Evolutionary conservation across 2,888 invertebrate species (phyloP).

Genomic region (Cantharis lateralis): DNA sequence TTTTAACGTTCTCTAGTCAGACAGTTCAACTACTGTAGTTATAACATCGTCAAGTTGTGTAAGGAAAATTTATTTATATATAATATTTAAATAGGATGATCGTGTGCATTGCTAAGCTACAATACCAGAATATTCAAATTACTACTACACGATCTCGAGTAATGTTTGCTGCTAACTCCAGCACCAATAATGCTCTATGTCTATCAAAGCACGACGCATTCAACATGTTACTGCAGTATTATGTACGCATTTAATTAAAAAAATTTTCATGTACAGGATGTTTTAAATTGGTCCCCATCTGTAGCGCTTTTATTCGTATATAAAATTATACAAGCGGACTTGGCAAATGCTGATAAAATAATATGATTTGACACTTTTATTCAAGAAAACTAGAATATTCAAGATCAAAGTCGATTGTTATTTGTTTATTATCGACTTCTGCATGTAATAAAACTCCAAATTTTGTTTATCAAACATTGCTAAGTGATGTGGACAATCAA

Average conservation of each 20-base stretch:
- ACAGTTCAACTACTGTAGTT: background rate
- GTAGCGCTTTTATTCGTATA: too few species aligned
- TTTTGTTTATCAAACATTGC: too few species aligned
- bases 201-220: background rate
- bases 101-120: background rate
- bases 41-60: background rate
- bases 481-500: too few species aligned
- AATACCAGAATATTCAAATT: background rate
- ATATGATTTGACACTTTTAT: too few species aligned
- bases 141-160: background rate
- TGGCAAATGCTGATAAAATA: too few species aligned
- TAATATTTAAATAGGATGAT: background rate
- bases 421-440: too few species aligned
- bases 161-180: background rate
- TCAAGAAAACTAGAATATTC: too few species aligned
- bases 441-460: too few species aligned
- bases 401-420: too few species aligned
- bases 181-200: background rate
- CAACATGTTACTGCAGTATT: background rate
- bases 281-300: too few species aligned
- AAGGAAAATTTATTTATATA: background rate
- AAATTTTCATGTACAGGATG: background rate
- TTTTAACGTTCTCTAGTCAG: background rate
- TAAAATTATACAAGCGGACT: too few species aligned
- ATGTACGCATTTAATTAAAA: background rate